Evolutionary conservation across 2,797 vertebrate genomes (phyloP).

Genomic region (Schizothorax lantsangensis): DNA sequence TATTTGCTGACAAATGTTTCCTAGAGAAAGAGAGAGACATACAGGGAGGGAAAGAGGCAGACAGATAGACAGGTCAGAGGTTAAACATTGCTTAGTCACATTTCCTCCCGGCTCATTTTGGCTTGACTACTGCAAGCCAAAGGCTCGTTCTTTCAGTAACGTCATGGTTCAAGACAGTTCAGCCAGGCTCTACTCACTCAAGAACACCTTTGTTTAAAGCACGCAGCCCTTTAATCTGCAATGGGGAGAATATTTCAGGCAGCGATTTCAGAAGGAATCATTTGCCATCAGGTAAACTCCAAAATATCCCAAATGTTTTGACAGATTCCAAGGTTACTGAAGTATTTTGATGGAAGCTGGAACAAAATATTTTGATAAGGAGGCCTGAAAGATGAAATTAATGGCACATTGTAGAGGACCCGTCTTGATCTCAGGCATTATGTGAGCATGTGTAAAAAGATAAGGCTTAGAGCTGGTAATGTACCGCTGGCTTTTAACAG

Average conservation of each 20-base stretch:
- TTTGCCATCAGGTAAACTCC: constrained; percentile 70
- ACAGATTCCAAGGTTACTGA: constrained; percentile 78
- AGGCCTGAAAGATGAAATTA: constrained; percentile 69
- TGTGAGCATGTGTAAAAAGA: constrained; percentile 66
- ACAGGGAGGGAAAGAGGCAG: constrained; percentile 13
- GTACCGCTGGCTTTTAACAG: constrained; percentile 55
- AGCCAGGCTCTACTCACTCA: constrained; percentile 69
- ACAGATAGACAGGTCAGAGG: constrained; percentile 65
- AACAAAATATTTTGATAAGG: constrained; percentile 78
- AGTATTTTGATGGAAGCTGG: constrained; percentile 74
- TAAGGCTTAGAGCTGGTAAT: constrained; percentile 59
- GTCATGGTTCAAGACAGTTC: constrained; percentile 64
- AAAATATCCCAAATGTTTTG: constrained; percentile 75
- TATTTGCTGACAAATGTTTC: neutral
- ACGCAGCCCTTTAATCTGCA: constrained; percentile 68
- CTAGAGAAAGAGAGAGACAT: neutral
- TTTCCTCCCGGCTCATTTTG: constrained; percentile 66
- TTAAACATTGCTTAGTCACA: constrained; percentile 71
- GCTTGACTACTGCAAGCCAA: constrained; percentile 62
- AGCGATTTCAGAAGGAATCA: constrained; percentile 64
- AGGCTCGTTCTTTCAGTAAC: constrained; percentile 68
- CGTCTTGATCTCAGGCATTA: constrained; percentile 60
- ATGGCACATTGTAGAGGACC: constrained; percentile 69
- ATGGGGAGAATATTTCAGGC: constrained; percentile 66
- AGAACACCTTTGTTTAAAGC: constrained; percentile 74